These are phyloP conservation scores for Brachyopa scutellaris DNA, from an alignment of 2,888 invertebrate genomes.

Conservation along the genomic window DNA sequence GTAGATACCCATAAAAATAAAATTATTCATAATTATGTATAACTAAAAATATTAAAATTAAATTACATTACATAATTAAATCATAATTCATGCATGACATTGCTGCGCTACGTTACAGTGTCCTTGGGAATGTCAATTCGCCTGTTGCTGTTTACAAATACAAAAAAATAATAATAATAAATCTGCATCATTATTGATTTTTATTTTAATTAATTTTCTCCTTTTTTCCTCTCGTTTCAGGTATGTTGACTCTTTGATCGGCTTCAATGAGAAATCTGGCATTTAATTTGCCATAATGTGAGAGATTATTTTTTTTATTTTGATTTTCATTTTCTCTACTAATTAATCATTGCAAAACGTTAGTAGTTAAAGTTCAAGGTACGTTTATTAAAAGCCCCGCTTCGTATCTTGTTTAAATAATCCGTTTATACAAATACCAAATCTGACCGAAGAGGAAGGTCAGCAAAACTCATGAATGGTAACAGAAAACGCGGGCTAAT, in stretches of 20 bases:
- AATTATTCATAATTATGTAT: no score
- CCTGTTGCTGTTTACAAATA: background rate
- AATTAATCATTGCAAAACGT: constrained; percentile 29
- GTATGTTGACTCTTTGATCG: constrained; percentile 30
- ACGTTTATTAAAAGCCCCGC: constrained; percentile 27
- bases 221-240: constrained; percentile 8
- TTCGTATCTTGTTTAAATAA: constrained; percentile 9
- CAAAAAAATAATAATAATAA: background rate
- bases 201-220: background rate
- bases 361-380: constrained; percentile 58
- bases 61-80: background rate
- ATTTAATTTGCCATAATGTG: constrained; percentile 14
- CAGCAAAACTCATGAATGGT: constrained; percentile 20
- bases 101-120: background rate
- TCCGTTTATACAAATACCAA: constrained; percentile 15
- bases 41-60: background rate
- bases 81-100: constrained; percentile 3
- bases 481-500: constrained; percentile 49
- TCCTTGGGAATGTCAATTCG: constrained; percentile 2
- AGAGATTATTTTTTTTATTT: constrained; percentile 14
- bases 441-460: constrained; percentile 37
- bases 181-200: constrained; percentile 18
- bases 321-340: background rate
- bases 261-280: constrained; percentile 7
- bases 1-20: no score